Percentiles rank a stretch among this genome's conserved stretches.
These are phyloP conservation scores for Acromyrmex heyeri DNA, from an alignment of 1,140 invertebrate species.

Conservation along the genomic window DNA sequence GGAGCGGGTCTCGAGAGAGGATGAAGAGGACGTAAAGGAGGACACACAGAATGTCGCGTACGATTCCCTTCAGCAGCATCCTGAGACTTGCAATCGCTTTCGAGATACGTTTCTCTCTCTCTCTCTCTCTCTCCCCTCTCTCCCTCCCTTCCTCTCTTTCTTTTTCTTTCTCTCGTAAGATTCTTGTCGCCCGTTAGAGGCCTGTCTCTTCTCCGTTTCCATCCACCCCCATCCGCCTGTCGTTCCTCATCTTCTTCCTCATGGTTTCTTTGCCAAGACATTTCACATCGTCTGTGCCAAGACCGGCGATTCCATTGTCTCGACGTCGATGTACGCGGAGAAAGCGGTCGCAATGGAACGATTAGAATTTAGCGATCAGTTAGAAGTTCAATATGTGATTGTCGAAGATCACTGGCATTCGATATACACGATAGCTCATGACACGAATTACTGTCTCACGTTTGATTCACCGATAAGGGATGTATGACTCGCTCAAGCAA, in stretches of 20 bases:
- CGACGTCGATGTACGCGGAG: not conserved
- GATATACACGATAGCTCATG: not conserved
- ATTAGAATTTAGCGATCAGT: constrained; percentile 64
- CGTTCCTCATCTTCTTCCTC: constrained; percentile 48
- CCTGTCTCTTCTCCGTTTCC: constrained; percentile 28
- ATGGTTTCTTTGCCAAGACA: constrained; percentile 59
- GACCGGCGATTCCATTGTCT: constrained; percentile 68
- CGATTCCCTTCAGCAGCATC: constrained; percentile 20
- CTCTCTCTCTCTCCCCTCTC: not conserved
- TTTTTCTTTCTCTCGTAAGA: constrained; percentile 14
- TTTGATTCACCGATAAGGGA: constrained; percentile 34
- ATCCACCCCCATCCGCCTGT: constrained; percentile 29
- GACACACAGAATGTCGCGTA: constrained; percentile 25
- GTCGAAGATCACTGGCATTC: not conserved
- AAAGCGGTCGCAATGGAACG: constrained; percentile 35
- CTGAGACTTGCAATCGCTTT: constrained; percentile 25
- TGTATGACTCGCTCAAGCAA: constrained; percentile 12
- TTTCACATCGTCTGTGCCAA: constrained; percentile 58
- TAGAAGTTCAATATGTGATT: constrained; percentile 44
- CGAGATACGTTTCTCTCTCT: constrained; percentile 12
- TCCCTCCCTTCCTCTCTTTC: not conserved
- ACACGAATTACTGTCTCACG: constrained; percentile 45
- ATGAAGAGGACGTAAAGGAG: constrained; percentile 31
- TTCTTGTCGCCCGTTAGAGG: constrained; percentile 16
- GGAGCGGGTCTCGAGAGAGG: not conserved